Evolutionary conservation across 1,140 invertebrate genomes (phyloP).

Genomic region (Drosophila quadrilineata): DNA sequence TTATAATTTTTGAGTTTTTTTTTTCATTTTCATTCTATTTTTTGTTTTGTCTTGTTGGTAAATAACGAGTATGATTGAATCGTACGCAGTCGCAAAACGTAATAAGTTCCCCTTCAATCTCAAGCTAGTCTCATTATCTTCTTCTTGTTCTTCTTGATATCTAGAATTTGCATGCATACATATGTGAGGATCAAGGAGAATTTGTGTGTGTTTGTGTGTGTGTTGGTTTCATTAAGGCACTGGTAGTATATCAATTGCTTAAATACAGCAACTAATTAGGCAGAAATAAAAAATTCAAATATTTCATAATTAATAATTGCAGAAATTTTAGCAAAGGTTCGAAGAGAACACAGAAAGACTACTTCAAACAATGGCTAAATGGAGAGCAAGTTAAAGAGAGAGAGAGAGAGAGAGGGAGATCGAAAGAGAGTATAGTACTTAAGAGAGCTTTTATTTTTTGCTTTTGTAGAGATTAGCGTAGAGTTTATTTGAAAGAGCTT

Average conservation of each 20-base stretch:
- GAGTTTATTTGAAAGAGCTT: too few relatives aligned
- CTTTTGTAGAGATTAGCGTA: too few relatives aligned
- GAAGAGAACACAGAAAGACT: neutral
- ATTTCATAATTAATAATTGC: conserved; percentile 1
- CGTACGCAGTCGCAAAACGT: conserved; percentile 31
- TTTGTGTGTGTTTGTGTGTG: conserved; percentile 21
- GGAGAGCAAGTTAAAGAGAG: neutral
- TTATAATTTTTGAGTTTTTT: too few relatives aligned
- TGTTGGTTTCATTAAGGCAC: conserved; percentile 62
- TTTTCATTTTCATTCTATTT: too few relatives aligned
- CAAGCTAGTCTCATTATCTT: too few relatives aligned
- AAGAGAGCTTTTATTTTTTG: neutral
- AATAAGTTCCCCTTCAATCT: conserved; percentile 28
- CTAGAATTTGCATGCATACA: neutral
- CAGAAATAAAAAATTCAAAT: conserved; percentile 21
- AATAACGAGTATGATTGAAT: conserved; percentile 32
- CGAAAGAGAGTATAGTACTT: neutral
- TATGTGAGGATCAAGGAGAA: conserved; percentile 20
- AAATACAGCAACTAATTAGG: conserved; percentile 30
- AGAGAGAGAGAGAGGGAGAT: neutral
- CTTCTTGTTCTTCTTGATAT: neutral
- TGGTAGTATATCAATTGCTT: conserved; percentile 71
- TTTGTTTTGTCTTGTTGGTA: too few relatives aligned
- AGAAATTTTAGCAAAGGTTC: neutral
- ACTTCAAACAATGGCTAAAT: neutral